Evolutionary conservation across 2,888 invertebrate genomes (phyloP), one percentile per base, ranked within the genome.

Genomic region (Zootermopsis nevadensis): DNA sequence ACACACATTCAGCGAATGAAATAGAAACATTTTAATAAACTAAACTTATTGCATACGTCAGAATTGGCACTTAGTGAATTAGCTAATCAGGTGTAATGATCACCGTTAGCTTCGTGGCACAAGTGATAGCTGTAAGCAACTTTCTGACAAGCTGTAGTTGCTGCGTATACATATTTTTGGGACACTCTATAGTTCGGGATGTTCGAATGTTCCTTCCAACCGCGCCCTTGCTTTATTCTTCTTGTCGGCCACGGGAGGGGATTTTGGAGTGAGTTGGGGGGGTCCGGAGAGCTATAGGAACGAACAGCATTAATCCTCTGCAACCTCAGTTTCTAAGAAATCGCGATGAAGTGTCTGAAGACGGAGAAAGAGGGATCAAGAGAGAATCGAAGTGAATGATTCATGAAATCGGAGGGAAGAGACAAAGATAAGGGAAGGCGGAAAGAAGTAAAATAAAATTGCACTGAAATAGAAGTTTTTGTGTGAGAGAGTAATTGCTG

Each of bases 301-400:
- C 27, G 48, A 76, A 76, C 76, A 76, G 77, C 27, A 77, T 77
- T 77, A 55, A 77, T 77, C 55, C 77, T 67, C 22, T 74, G 19
- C 74, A n/a, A n/a, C 35, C 38, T 0, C 74, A 15, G 27, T 19
- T 74, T 76, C 76, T 24, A 8, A n/a, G 27, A 33, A 72, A 33
- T 72, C 33, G 30, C 15, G 77, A 30, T 77, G n/a, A 77, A 77
- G 77, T 77, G 77, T 53, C 77, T 77, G 38, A 12, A 33, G 12
- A 27, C 27, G 77, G 53, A 30, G 77, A 53, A 48, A 30, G 30
- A 77, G 53, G 31, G 67, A 19, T n/a, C 67, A 30, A 67, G 31
- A 0, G 3, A 27, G 27, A 66, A 66, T 66, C 27, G 66, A 48
- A 48, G 15, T 48, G 48, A 48, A 48, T 12, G 48, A 15, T 48